phyloP scores from a whole-genome alignment of 2,113 vertebrate species.

The Pyxicephalus adspersus region DNA sequence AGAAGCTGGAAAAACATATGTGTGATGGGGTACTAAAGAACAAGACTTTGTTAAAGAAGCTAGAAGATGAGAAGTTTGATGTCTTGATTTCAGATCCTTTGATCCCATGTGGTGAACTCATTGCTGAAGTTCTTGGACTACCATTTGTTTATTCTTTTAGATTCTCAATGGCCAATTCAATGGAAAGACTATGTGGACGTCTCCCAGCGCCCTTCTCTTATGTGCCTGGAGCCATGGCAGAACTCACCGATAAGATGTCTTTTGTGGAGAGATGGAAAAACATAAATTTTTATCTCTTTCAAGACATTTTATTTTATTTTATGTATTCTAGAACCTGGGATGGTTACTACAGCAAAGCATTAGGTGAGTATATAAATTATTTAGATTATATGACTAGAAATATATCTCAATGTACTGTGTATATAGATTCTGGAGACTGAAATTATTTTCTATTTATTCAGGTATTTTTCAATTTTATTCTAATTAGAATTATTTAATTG shows the following conservation, averaged over 20 bases:
- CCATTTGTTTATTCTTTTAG: constrained; percentile 68
- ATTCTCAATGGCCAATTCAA: constrained; percentile 61
- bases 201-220: constrained; percentile 70
- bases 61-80: constrained; percentile 67
- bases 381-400: too few species aligned
- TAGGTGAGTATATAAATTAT: too few species aligned
- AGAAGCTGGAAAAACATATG: constrained; percentile 10
- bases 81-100: constrained; percentile 69
- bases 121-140: constrained; percentile 66
- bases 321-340: constrained; percentile 58
- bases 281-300: constrained; percentile 61
- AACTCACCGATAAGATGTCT: constrained; percentile 72
- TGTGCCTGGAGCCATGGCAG: constrained; percentile 67
- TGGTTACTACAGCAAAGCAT: constrained; percentile 62
- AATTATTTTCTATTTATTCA: too few species aligned
- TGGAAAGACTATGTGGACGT: constrained; percentile 70
- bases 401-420: too few species aligned
- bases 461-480: too few species aligned
- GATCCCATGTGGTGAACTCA: constrained; percentile 64
- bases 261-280: constrained; percentile 71
- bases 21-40: constrained; percentile 67
- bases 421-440: too few species aligned
- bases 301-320: constrained; percentile 57
- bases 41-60: constrained; percentile 63
- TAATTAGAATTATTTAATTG: too few species aligned